Evolutionary conservation across 2,797 vertebrate species (phyloP), one percentile per base, ranked within the genome.

Genomic region (Ptychobarbus kaznakovi): DNA sequence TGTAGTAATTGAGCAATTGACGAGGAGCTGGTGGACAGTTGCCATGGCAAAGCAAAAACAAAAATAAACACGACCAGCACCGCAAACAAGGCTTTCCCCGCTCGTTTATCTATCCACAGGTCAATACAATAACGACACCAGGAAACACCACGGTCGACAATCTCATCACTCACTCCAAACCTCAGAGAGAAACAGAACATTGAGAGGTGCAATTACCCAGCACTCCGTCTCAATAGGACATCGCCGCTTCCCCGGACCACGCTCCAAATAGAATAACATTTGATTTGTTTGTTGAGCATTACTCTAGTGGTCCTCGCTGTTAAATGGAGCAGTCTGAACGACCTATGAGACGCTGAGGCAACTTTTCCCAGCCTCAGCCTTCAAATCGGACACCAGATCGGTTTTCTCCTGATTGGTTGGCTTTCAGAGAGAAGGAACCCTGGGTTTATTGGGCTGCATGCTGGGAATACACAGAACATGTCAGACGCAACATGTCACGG

Each of bases 121-220:
- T 95, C 94, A 91, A 94, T 94, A 91, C 66, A 83, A 88, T 92
- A 91, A 77, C 92, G 93, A 93, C 92, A 91, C 87, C 46, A 44
- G 87, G 92, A 89, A 92, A 94, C 92, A 91, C 87, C 68, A n/a
- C 87, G 84, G 73, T 25, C 51, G 76, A 86, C 89, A 88, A 89
- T 91, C 91, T 93, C 90, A 93, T 95, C 89, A 89, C 90, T 94
- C 90, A 92, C 91, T 68, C 72, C 40, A 49, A 89, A 88, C 90
- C 88, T 89, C 89, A 88, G 38, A 86, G 88, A 90, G 70, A 63
- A 72, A 61, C 69, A 44, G 80, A 78, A 66, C 81, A 83, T 63
- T 68, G 74, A 63, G 63, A 86, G 63, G 46, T 75, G 63, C 87
- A 87, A 87, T 88, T 88, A 85, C 82, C 77, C 72, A 85, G 81